phyloP scores from a whole-genome alignment of 2,888 invertebrate species.

The Ligdia adustata region DNA sequence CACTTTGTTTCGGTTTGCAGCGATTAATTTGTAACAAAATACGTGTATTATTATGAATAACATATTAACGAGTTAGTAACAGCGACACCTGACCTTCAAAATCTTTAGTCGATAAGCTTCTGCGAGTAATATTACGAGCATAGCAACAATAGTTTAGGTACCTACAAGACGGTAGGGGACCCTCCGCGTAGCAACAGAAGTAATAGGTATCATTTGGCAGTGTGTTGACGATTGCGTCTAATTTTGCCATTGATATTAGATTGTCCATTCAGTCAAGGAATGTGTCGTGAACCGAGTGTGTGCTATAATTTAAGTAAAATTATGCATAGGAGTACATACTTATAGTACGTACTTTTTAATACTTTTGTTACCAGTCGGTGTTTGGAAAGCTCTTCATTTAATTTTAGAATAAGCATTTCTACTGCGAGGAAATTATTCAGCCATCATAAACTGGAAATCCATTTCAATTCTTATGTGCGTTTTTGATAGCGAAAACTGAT shows the following conservation, averaged over 20 bases:
- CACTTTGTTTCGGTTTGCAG: too few species aligned
- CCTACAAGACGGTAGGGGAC: slow-evolving; percentile 22
- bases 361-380: background rate
- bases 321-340: too few species aligned
- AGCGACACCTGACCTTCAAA: slow-evolving; percentile 27
- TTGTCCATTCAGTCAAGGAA: slow-evolving; percentile 8
- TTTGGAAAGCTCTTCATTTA: too few species aligned
- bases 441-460: too few species aligned
- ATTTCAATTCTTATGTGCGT: too few species aligned
- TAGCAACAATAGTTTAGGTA: slow-evolving; percentile 32
- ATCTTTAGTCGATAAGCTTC: slow-evolving; percentile 23
- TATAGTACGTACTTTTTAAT: background rate
- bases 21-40: too few species aligned
- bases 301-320: too few species aligned
- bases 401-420: too few species aligned
- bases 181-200: slow-evolving; percentile 22
- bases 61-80: slow-evolving; percentile 16
- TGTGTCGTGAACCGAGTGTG: too few species aligned
- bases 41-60: background rate
- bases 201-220: slow-evolving; percentile 35
- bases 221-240: slow-evolving; percentile 20
- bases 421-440: too few species aligned
- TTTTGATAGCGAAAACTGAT: too few species aligned
- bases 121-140: slow-evolving; percentile 22
- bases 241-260: slow-evolving; percentile 26